Base-by-base conservation (phyloP, 2,113 vertebrate genomes). In the Gnathonemus echidnorhynchus region DNA sequence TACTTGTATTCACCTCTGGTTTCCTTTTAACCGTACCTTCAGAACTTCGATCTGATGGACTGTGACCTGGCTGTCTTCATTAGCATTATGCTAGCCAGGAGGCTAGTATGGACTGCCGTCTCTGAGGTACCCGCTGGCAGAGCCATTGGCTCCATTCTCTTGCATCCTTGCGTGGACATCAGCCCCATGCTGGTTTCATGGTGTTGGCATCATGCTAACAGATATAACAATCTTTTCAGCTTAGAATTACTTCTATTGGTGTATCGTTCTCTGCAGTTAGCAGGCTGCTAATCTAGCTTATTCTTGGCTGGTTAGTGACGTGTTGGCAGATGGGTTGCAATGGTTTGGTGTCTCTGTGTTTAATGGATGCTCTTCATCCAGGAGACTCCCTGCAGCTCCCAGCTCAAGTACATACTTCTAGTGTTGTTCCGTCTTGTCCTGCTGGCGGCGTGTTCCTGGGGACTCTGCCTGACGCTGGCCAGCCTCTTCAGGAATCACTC, bases 11-110 rank as follows among this genome's bases (percentile, higher is more conserved):
- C 17, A 80, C 66, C 0, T 0, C 5, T 15, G 62, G 52, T n/a
- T 88, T 91, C 1, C 31, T 95, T 91, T 15, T 39, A 94, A 93
- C 89, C 95, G 87, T 39, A 0, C 90, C 93, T 94, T 39, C 92
- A 99, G 98, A 99, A 99, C 95, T 99, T 99, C 93, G 98, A 99
- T 95, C 96, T 99, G 93, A 99, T 99, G 95, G 98, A 99, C 94
- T 98, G 97, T 93, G 97, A 99, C 93, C 95, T 99, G 96, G 98
- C 97, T 6, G 97, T 97, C 92, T 99, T 99, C 95, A 99, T 99
- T 95, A 98, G 97, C 52, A 98, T 99, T 93, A 99, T 99, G 98
- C 94, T 99, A 94, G 98, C 98, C 1, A 96, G 98, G 93, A 97
- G 98, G 94, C 97, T 99, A 77, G 98, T 99, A 46, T 99, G 98